Evolutionary conservation across 2,888 invertebrate species (phyloP).

Genomic region (Tipula lateralis): DNA sequence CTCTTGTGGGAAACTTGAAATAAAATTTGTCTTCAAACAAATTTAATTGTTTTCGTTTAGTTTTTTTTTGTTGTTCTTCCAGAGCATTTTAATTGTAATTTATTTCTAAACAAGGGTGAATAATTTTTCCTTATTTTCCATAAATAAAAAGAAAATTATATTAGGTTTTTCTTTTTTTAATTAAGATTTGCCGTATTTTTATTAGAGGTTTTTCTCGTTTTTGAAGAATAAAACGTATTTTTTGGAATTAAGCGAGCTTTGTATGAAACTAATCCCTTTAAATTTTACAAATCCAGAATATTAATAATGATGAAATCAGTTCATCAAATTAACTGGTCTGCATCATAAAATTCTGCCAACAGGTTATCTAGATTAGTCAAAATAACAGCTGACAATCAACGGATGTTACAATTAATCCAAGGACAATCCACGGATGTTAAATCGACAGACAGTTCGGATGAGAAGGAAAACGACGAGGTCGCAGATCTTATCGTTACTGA

Average conservation of each 20-base stretch:
- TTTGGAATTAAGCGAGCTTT: neutral
- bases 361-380: no score
- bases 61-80: neutral
- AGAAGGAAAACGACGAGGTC: no score
- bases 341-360: no score
- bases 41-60: neutral
- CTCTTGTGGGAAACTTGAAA: neutral
- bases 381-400: no score
- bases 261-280: neutral
- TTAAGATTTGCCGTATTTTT: neutral
- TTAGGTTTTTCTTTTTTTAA: neutral
- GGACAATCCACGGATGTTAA: no score
- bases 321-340: no score
- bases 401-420: no score
- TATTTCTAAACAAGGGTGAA: constrained; percentile 5
- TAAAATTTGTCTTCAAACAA: neutral
- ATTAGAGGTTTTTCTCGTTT: neutral
- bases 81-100: neutral
- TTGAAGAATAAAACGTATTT: neutral
- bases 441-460: no score
- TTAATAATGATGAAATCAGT: no score
- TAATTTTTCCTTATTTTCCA: neutral
- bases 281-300: no score
- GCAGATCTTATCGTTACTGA: no score
- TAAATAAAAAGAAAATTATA: neutral